Percentiles rank a stretch among this genome's conserved stretches.
These are phyloP conservation scores for Gambelia wislizenii DNA, from an alignment of 2,797 vertebrate species.

Conservation along the genomic window DNA sequence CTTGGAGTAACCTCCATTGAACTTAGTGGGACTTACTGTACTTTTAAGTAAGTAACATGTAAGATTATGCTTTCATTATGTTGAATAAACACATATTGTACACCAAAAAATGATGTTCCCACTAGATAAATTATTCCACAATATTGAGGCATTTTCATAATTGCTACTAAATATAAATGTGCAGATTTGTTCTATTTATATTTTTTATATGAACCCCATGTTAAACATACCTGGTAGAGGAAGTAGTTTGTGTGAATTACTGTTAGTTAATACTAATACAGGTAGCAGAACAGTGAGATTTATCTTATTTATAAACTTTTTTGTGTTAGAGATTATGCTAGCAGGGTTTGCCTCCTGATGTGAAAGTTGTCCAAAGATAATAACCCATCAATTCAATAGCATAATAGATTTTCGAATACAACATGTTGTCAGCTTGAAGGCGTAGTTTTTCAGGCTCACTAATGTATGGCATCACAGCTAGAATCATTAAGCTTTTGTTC, in stretches of 20 bases:
- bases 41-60: not conserved
- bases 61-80: not conserved
- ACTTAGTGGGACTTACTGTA: not conserved
- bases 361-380: conserved; percentile 82
- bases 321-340: conserved; percentile 75
- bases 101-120: conserved; percentile 31
- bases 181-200: conserved; percentile 54
- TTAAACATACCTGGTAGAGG: conserved; percentile 44
- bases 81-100: not conserved
- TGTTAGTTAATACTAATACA: conserved; percentile 72
- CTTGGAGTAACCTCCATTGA: not conserved
- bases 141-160: conserved; percentile 32
- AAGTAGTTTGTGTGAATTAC: conserved; percentile 50
- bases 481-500: conserved; percentile 78
- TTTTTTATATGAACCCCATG: conserved; percentile 57
- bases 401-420: conserved; percentile 76
- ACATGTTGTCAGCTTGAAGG: conserved; percentile 70
- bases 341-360: conserved; percentile 74
- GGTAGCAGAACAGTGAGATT: conserved; percentile 67
- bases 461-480: conserved; percentile 77
- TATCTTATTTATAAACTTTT: conserved; percentile 77
- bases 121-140: conserved; percentile 36
- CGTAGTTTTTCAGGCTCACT: conserved; percentile 70
- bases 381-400: conserved; percentile 76
- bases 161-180: conserved; percentile 59